Evolutionary conservation across 2,113 vertebrate genomes (phyloP).

Genomic region (Ptilonorhynchus violaceus): DNA sequence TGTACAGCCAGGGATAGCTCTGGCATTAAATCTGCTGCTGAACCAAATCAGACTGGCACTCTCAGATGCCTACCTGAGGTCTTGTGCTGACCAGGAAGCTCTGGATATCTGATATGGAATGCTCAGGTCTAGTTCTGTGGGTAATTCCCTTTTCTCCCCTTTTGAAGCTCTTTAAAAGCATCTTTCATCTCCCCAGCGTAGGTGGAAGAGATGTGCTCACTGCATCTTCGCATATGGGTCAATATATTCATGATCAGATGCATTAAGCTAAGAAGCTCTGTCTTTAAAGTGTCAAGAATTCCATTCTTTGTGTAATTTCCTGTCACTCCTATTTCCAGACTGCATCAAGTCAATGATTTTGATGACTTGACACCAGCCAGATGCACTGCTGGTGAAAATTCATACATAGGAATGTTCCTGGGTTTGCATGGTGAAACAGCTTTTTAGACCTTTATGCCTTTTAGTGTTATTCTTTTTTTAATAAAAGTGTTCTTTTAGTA

Average conservation of each 20-base stretch:
- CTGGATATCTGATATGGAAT: background rate
- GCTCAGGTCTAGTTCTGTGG: background rate
- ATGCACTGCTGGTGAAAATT: background rate
- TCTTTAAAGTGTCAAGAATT: background rate
- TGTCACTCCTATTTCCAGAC: background rate
- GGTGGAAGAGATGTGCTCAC: background rate
- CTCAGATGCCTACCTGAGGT: background rate
- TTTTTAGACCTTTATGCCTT: background rate
- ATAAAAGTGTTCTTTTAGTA: background rate
- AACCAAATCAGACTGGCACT: rapidly evolving
- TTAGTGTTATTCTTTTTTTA: background rate
- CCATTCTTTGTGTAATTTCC: background rate
- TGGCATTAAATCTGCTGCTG: background rate
- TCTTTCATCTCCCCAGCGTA: background rate
- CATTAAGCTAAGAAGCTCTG: background rate
- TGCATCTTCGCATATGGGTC: background rate
- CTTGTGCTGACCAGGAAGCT: background rate
- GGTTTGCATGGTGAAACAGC: background rate
- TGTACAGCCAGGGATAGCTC: background rate
- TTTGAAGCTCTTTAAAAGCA: background rate
- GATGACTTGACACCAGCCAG: background rate
- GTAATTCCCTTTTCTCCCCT: background rate
- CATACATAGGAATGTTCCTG: background rate
- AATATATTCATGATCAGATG: background rate
- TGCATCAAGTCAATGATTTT: background rate